A percentile compares a stretch with the other conserved stretches of the same genome.
Conservation (phyloP, 2,888 invertebrate genomes). For the Ormyrus thymus region DNA sequence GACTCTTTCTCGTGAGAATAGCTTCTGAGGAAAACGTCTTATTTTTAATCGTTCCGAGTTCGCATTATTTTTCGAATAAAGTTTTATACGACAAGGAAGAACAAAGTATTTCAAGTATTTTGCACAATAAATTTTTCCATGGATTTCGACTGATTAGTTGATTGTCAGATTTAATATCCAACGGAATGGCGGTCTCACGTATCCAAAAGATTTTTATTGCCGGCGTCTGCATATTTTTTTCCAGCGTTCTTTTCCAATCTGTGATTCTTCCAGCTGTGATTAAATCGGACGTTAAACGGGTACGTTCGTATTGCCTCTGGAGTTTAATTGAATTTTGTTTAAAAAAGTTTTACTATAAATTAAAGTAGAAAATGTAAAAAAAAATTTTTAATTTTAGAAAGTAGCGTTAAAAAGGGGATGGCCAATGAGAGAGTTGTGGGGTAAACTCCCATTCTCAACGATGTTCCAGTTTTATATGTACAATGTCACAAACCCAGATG, state of each 20-base stretch:
- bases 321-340: not conserved
- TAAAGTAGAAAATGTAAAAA: not conserved
- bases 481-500: constrained; percentile 87
- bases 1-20: too few relatives aligned
- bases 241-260: constrained; percentile 27
- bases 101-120: too few relatives aligned
- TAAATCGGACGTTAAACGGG: constrained; percentile 19
- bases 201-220: constrained; percentile 17
- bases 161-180: too few relatives aligned
- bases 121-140: too few relatives aligned
- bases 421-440: constrained; percentile 82
- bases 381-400: constrained; percentile 18
- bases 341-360: too few relatives aligned
- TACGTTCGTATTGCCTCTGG: not conserved
- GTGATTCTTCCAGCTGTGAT: constrained; percentile 25
- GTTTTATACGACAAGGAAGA: too few relatives aligned
- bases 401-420: constrained; percentile 29
- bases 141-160: too few relatives aligned
- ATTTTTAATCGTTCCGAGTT: too few relatives aligned
- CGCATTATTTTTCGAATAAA: too few relatives aligned
- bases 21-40: too few relatives aligned
- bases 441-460: constrained; percentile 84
- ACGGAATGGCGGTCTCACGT: constrained; percentile 16
- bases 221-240: constrained; percentile 24
- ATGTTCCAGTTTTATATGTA: constrained; percentile 87